Percentiles rank a stretch among this genome's conserved stretches.
Evolutionary conservation across 2,113 vertebrate species (phyloP).

Genomic region (Gymnarchus niloticus): DNA sequence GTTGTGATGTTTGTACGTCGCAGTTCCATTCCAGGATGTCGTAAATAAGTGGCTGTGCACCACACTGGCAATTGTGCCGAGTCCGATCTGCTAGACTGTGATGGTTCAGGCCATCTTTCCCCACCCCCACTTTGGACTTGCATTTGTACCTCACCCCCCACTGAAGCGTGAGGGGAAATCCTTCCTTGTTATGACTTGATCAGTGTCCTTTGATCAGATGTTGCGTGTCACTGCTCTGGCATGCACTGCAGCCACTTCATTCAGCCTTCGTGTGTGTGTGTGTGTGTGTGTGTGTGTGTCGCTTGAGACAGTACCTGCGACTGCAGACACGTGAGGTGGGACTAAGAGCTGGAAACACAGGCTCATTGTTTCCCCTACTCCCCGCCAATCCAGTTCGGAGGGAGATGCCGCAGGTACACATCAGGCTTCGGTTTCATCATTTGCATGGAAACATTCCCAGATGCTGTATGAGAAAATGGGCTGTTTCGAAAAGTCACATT

Average conservation of each 20-base stretch:
- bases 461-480: background rate
- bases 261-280: background rate
- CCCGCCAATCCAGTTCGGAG: background rate
- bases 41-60: background rate
- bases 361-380: slow-evolving; percentile 16
- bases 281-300: background rate
- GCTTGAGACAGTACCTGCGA: slow-evolving; percentile 2
- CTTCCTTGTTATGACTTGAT: slow-evolving; percentile 25
- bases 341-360: slow-evolving; percentile 13
- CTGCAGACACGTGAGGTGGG: background rate
- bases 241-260: slow-evolving; percentile 30
- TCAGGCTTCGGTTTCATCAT: background rate
- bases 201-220: background rate
- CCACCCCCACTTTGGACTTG: slow-evolving; percentile 8
- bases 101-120: background rate
- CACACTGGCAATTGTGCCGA: no score
- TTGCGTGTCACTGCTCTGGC: background rate
- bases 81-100: background rate
- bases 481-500: background rate
- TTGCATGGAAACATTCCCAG: slow-evolving; percentile 6
- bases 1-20: background rate
- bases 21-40: background rate
- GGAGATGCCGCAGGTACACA: background rate
- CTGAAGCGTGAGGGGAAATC: background rate
- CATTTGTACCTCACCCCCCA: background rate